Evolutionary conservation across 2,113 vertebrate species (phyloP).

Genomic region (Myotis brandtii): DNA sequence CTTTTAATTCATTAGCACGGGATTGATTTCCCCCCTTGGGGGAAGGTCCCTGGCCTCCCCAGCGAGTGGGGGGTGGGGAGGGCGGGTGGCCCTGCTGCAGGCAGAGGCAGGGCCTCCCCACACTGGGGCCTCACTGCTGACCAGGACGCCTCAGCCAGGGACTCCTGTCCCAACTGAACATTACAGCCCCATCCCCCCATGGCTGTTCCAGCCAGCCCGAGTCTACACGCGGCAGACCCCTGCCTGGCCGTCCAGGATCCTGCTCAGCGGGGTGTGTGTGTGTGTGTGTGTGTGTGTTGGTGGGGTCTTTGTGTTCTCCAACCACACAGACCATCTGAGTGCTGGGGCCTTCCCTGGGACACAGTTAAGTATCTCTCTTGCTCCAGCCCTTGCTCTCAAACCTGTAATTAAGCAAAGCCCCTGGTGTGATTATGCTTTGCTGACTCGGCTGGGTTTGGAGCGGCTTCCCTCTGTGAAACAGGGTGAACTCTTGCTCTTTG

Average conservation of each 20-base stretch:
- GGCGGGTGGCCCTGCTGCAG: background rate
- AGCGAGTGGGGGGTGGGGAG: background rate
- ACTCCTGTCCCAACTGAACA: background rate
- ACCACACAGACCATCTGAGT: constrained; percentile 82
- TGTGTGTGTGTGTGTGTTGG: background rate
- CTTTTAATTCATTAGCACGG: constrained; percentile 88
- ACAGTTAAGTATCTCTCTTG: constrained; percentile 84
- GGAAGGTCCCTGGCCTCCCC: constrained; percentile 66
- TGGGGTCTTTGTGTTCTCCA: constrained; percentile 76
- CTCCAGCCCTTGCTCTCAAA: constrained; percentile 84
- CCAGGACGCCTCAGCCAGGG: background rate
- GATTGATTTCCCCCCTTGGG: constrained; percentile 75
- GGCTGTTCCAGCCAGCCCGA: background rate
- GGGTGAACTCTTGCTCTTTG: constrained; percentile 83
- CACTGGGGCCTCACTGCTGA: background rate
- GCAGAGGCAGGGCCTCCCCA: background rate
- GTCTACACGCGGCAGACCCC: background rate
- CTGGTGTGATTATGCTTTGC: constrained; percentile 84
- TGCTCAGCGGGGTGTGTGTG: constrained; percentile 64
- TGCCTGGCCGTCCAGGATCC: background rate
- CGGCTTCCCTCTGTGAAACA: constrained; percentile 66
- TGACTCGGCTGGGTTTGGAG: constrained; percentile 81
- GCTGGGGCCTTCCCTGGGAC: constrained; percentile 85
- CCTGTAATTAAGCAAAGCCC: constrained; percentile 88
- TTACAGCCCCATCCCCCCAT: background rate